Conservation (phyloP, 2,113 vertebrate genomes). For the Phycodurus eques region DNA sequence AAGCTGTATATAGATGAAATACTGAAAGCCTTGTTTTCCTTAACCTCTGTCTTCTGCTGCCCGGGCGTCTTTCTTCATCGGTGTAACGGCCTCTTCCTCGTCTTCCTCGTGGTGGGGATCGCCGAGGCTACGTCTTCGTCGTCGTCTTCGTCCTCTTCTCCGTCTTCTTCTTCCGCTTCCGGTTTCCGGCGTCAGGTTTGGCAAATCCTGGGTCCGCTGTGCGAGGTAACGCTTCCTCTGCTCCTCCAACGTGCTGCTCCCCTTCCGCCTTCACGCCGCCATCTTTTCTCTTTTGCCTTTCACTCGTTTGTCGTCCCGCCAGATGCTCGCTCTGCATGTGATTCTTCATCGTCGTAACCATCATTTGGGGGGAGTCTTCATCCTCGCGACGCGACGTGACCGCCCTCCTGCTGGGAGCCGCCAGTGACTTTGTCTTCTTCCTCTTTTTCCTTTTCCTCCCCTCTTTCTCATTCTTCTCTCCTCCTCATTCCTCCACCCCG, state of each 20-base stretch:
- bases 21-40: neutral
- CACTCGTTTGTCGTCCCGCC: conserved; percentile 22
- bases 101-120: neutral
- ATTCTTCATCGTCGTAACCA: conserved; percentile 23
- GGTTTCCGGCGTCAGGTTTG: conserved; percentile 80
- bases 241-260: neutral
- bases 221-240: conserved; percentile 81
- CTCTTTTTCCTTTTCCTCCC: neutral
- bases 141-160: neutral
- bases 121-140: neutral
- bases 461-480: neutral
- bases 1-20: too few species aligned
- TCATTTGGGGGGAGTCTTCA: neutral
- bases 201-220: conserved; percentile 86
- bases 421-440: neutral
- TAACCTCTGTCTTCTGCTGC: conserved; percentile 5
- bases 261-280: conserved; percentile 6
- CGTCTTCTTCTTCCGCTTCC: neutral
- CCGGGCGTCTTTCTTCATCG: conserved; percentile 32
- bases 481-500: conserved; percentile 5
- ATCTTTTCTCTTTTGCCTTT: conserved; percentile 8
- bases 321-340: conserved; percentile 54
- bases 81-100: neutral
- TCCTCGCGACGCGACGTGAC: neutral
- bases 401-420: neutral